phyloP scores from a whole-genome alignment of 2,113 vertebrate species.

The Otocyon megalotis region DNA sequence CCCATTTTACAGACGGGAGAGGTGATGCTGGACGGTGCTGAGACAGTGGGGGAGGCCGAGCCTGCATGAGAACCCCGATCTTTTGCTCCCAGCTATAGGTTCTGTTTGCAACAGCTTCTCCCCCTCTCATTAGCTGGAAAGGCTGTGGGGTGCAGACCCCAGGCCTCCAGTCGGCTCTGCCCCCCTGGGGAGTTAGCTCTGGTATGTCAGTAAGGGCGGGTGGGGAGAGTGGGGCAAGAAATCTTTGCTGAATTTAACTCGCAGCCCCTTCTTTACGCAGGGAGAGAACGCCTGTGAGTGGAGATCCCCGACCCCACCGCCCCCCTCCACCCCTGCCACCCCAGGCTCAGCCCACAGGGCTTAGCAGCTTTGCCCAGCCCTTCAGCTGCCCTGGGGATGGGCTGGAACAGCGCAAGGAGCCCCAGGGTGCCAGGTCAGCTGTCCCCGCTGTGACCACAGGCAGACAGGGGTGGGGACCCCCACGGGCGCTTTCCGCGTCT shows the following conservation, averaged over 20 bases:
- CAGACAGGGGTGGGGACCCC: conserved; percentile 37
- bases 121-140: not conserved
- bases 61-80: not conserved
- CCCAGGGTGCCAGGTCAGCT: not conserved
- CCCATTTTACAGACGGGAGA: not conserved
- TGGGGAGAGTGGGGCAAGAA: not conserved
- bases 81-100: not conserved
- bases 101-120: not conserved
- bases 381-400: not conserved
- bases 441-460: not conserved
- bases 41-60: not conserved
- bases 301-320: not conserved
- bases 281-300: not conserved
- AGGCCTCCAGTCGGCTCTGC: not conserved
- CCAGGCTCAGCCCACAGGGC: not conserved
- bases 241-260: not conserved
- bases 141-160: not conserved
- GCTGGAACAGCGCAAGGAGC: not conserved
- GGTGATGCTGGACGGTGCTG: not conserved
- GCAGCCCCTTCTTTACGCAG: not conserved
- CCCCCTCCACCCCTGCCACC: no score
- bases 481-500: not conserved
- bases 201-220: not conserved
- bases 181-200: not conserved
- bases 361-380: not conserved